Base-by-base conservation (phyloP, 2,888 invertebrate species). In the Limenitis camilla region DNA sequence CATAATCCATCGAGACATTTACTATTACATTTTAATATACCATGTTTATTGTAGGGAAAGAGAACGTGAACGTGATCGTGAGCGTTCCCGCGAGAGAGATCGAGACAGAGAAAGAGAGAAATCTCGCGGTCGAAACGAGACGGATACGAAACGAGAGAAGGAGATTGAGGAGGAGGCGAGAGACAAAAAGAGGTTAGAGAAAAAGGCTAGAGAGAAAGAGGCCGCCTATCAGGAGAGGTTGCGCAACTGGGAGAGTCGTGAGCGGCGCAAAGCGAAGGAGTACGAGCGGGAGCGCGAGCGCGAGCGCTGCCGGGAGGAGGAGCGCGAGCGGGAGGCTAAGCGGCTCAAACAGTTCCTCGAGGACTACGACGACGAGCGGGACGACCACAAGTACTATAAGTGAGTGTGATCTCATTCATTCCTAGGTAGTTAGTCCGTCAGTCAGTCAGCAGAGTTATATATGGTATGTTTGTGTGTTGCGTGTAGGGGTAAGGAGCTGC, bases 301-400 rank as follows among this genome's bases (percentile, higher is more conserved):
- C 27, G 77, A 77, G 68, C 67, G 82, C 42, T 90, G 93, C 62
- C 93, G 94, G 68, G 93, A 95, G 69, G 94, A 95, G 69, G 97
- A 97, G 75, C 89, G 96, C 54, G 93, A 94, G 76, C 91, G 93
- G 54, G 99, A 99, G 82, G 98, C 97, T 0, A 95, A 96, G 82
- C 90, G 96, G 40, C 90, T 99, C 49, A 97, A 97, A 80, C 97
- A 98, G 88, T 99, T 99, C 81, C 90, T 99, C 4, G 99, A 99
- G 85, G 99, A 99, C 80, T 99, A 99, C 74, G 98, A 99, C 72
- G 99, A 99, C 79, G 98, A 98, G 80, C 90, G 97, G 48, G 98
- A 99, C 79, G 99, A 99, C 78, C 91, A 94, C 44, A 98, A 98
- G 87, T 99, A 96, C 87, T 99, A 98, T 89, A 97, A 10, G 8